A percentile compares a stretch with the other conserved stretches of the same genome.
Conservation (phyloP, 2,888 invertebrate genomes). For the Cataglyphis albicans region DNA sequence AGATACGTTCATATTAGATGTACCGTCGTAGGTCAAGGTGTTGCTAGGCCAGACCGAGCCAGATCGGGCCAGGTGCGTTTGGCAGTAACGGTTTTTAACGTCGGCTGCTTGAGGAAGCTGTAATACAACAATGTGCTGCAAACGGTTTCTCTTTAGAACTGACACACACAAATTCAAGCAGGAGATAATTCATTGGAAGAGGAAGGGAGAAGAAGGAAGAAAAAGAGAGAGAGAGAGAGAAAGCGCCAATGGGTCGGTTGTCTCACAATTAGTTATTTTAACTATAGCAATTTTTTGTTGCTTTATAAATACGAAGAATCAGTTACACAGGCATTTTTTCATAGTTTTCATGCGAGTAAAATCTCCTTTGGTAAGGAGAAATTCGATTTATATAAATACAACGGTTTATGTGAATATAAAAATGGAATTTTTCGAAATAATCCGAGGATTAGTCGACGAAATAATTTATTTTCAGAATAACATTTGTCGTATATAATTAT, state of each 20-base stretch:
- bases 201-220: no score
- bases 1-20: background rate
- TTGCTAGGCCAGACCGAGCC: slow-evolving; percentile 2
- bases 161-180: background rate
- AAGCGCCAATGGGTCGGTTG: background rate
- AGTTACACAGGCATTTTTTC: background rate
- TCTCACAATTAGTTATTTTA: background rate
- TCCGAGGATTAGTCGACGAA: background rate
- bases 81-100: slow-evolving; percentile 11
- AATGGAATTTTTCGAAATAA: background rate
- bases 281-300: background rate
- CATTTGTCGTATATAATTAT: background rate
- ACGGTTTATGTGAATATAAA: background rate
- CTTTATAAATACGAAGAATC: background rate
- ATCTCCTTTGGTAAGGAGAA: background rate
- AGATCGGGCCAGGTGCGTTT: slow-evolving; percentile 6
- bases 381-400: no score
- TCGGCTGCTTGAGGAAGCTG: background rate
- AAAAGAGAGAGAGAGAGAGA: no score
- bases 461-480: background rate
- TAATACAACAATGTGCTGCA: background rate
- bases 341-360: background rate
- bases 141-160: background rate
- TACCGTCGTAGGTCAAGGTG: background rate
- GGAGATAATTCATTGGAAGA: no score